Evolutionary conservation across 2,888 invertebrate species (phyloP).

Genomic region (Euphydryas editha): DNA sequence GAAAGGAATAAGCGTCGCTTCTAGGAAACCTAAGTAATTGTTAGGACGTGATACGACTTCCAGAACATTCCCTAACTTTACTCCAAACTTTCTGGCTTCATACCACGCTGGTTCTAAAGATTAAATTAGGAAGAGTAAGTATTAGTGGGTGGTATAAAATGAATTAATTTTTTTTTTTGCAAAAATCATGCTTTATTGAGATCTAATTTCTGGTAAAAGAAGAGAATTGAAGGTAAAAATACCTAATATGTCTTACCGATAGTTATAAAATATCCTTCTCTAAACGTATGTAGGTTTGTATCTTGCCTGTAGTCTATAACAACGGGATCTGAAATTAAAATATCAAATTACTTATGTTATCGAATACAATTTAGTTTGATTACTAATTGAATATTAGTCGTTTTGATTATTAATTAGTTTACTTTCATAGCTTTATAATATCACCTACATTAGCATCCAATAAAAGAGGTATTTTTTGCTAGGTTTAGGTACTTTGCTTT

Average conservation of each 20-base stretch:
- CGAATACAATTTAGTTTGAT: background rate
- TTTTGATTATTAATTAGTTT: no score
- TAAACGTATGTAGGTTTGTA: constrained; percentile 83
- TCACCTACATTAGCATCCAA: no score
- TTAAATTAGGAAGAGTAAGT: background rate
- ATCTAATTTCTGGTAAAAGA: background rate
- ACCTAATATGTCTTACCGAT: constrained; percentile 85
- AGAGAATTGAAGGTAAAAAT: background rate
- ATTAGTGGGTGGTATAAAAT: background rate
- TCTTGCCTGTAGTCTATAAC: constrained; percentile 86
- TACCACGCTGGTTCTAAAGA: constrained; percentile 94
- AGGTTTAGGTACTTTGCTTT: no score
- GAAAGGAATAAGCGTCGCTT: constrained; percentile 93
- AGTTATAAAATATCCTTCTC: constrained; percentile 91
- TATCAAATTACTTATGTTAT: background rate
- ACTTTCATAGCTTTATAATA: no score
- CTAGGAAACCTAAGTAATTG: constrained; percentile 88
- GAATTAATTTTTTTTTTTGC: background rate
- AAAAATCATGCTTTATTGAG: no score
- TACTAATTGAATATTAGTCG: no score
- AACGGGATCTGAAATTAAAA: constrained; percentile 87
- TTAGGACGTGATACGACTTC: constrained; percentile 85
- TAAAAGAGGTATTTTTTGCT: no score
- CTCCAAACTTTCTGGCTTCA: constrained; percentile 91
- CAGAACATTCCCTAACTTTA: constrained; percentile 93